Conservation (phyloP, 2,888 invertebrate genomes). For the Heliothis peltigera region DNA sequence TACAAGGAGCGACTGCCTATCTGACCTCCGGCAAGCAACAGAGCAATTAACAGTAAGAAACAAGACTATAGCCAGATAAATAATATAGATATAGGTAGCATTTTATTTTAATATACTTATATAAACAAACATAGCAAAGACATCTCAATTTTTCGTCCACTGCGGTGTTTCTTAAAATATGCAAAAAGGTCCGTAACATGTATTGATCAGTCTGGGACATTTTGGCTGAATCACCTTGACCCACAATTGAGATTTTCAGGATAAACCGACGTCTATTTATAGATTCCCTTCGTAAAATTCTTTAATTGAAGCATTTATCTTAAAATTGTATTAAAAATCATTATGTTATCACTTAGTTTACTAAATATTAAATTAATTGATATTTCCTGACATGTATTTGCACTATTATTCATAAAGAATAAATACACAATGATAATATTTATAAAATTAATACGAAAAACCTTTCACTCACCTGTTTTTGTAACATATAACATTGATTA, state of each 20-base stretch:
- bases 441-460: neutral
- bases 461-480: constrained; percentile 22
- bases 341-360: neutral
- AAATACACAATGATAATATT: neutral
- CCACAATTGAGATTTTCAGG: neutral
- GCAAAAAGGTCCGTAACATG: neutral
- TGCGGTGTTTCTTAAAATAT: neutral
- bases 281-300: neutral
- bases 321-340: neutral
- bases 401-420: neutral
- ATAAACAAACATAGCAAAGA: too few species aligned
- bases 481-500: constrained; percentile 14
- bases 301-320: too few species aligned
- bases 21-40: too few species aligned
- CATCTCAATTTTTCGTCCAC: too few species aligned
- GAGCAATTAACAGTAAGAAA: too few species aligned
- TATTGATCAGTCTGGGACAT: constrained; percentile 18
- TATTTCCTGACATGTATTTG: neutral
- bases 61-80: too few species aligned
- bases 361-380: neutral
- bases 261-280: too few species aligned
- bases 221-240: constrained; percentile 35
- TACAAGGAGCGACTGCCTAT: too few species aligned
- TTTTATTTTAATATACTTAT: neutral
- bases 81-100: too few species aligned